Conservation (phyloP, 2,113 vertebrate genomes). For the Cephalopterus ornatus region DNA sequence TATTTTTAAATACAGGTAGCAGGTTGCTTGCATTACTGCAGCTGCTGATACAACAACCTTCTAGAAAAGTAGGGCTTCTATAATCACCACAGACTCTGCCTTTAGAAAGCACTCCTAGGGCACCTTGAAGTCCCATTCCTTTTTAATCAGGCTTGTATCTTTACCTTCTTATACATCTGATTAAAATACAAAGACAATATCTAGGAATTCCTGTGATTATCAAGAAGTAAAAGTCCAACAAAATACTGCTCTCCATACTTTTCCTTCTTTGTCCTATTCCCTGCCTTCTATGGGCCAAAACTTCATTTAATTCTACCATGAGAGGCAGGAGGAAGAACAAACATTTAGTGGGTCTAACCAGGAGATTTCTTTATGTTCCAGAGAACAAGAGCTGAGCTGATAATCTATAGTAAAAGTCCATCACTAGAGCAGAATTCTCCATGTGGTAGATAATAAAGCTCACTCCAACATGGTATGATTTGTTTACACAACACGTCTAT, state of each 20-base stretch:
- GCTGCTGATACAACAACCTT: neutral
- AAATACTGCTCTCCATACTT: accelerated
- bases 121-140: neutral
- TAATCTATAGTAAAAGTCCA: neutral
- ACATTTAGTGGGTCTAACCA: neutral
- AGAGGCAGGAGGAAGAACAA: neutral
- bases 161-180: neutral
- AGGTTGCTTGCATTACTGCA: neutral
- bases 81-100: neutral
- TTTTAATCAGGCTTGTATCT: neutral
- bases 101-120: neutral
- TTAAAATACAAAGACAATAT: neutral
- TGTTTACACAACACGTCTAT: neutral
- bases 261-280: neutral
- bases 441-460: neutral
- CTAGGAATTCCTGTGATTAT: neutral
- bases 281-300: neutral
- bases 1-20: neutral
- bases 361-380: neutral
- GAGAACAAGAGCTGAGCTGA: neutral
- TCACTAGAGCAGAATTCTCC: neutral
- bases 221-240: neutral
- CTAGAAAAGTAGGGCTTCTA: neutral
- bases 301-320: neutral
- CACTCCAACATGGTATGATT: neutral